Evolutionary conservation across 2,888 invertebrate genomes (phyloP), one percentile per base, ranked within the genome.

Genomic region (Adelognathus sp.): DNA sequence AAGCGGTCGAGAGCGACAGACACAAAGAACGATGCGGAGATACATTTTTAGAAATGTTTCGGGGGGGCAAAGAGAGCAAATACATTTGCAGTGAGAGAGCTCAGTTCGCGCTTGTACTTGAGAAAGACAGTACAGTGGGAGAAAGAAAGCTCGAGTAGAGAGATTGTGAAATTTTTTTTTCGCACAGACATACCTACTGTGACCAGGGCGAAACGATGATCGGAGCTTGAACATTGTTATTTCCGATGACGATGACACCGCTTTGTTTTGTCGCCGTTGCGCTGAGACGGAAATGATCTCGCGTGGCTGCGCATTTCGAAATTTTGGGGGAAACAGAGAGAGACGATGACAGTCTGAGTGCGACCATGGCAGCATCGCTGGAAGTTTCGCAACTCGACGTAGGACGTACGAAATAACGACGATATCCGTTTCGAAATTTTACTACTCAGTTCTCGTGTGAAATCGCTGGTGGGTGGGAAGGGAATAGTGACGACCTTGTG

Each of bases 351-450:
- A 75, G 64, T 79, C 70, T 41, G 9, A 21, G 46, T 66, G 64
- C 66, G 44, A 29, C 52, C 29, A 74, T 79, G 70, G 74, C 74
- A 46, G 64, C 70, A 7, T 44, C 71, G 29, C 52, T 79, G 44
- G 54, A 79, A 6, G 58, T 58, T 52, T 36, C 50, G 21, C 16
- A 70, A 60, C 39, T 66, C 21, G 39, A 74, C 21, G 60, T 29
- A 54, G 74, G 36, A 75, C 70, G 78, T 74, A 71, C 74, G 78
- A 52, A 6, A 44, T 9, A 39, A 46, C 16, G 14, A 3, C 24
- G 31, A 14, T 5, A 21, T 24, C 0, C 0, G 21, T 29, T 41
- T 64, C 31, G 24, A n/a, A 44, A 21, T 58, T 29, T n/a, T 6
- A 6, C 14, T 2, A 24, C 39, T 41, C 16, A 4, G 50, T 50